These are phyloP conservation scores for Morinoia aosen DNA, from an alignment of 2,888 invertebrate genomes.

Conservation along the genomic window DNA sequence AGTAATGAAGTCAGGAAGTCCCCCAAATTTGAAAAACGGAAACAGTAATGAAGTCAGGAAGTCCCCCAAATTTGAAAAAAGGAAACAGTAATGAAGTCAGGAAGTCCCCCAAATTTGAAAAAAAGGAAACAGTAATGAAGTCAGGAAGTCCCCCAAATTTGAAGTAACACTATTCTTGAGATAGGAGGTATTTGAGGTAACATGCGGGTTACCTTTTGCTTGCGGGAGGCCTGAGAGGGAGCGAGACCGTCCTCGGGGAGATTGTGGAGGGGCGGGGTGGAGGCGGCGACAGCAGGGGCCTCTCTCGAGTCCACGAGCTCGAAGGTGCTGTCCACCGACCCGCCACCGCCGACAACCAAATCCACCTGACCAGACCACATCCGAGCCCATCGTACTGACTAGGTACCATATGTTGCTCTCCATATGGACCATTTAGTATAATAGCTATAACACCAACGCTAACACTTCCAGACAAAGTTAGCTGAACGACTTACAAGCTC, in stretches of 20 bases:
- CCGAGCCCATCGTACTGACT: background rate
- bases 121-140: too few relatives aligned
- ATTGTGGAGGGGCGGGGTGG: conserved; percentile 36
- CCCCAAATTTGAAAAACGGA: too few relatives aligned
- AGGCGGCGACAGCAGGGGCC: conserved; percentile 41
- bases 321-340: background rate
- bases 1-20: too few relatives aligned
- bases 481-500: background rate
- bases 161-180: too few relatives aligned
- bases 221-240: conserved; percentile 63
- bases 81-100: too few relatives aligned
- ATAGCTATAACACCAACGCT: background rate
- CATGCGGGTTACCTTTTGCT: conserved; percentile 62
- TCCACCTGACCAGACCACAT: background rate
- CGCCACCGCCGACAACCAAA: conserved; percentile 1
- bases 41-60: too few relatives aligned
- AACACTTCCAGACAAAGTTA: background rate
- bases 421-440: too few relatives aligned
- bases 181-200: too few relatives aligned
- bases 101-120: too few relatives aligned
- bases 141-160: too few relatives aligned
- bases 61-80: too few relatives aligned
- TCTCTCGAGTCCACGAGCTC: conserved; percentile 19
- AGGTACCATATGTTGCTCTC: background rate
- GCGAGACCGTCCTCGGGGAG: conserved; percentile 63